Evolutionary conservation across 53 echinoderm and acorn worm species (phyloP).

Genomic region (Crossaster papposus): DNA sequence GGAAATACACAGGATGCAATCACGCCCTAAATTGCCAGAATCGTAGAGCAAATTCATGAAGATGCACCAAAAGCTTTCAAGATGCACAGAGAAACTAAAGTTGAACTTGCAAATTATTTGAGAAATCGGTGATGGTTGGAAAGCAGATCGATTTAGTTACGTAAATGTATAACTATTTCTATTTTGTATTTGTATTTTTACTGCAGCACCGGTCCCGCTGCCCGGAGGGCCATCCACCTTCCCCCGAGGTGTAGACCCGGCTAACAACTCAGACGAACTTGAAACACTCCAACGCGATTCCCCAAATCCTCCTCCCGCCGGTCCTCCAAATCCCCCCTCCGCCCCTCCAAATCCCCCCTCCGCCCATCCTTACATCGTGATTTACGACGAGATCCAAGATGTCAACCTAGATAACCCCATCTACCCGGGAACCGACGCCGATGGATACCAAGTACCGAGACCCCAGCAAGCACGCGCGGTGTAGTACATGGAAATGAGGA

Average conservation of each 20-base stretch:
- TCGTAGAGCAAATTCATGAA: too few relatives aligned
- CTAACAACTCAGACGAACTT: neutral
- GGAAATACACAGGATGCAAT: too few relatives aligned
- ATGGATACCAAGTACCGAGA: slow-evolving; percentile 6
- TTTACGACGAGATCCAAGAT: neutral
- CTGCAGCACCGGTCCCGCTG: neutral
- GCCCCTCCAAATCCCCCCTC: neutral
- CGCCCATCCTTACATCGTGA: neutral
- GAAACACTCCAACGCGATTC: neutral
- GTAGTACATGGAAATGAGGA: neutral
- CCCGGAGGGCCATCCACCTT: slow-evolving; percentile 9
- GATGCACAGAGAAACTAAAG: too few relatives aligned
- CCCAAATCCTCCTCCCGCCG: too few relatives aligned
- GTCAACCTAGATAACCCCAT: neutral
- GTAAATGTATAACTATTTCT: neutral
- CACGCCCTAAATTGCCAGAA: too few relatives aligned
- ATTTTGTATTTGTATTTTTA: neutral
- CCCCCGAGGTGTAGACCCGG: neutral
- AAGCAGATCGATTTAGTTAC: too few relatives aligned
- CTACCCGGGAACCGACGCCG: neutral
- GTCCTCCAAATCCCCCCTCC: neutral
- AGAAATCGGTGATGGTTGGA: too few relatives aligned
- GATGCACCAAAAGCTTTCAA: too few relatives aligned
- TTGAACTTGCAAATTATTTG: too few relatives aligned
- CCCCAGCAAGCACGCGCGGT: neutral